Evolutionary conservation across 2,113 vertebrate species (phyloP).

Genomic region (Dermatemys mawii): DNA sequence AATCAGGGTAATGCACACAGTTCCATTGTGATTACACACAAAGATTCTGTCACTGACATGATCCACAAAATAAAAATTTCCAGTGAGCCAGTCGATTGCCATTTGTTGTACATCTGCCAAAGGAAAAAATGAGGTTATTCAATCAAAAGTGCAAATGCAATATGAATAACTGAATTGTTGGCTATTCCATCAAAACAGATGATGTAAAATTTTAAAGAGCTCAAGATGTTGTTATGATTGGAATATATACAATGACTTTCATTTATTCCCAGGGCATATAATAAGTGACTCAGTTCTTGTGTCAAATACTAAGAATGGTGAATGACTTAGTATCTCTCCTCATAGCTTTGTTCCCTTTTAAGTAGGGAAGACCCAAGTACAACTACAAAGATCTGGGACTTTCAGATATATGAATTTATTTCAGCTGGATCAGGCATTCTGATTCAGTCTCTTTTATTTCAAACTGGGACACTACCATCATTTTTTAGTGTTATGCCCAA

Average conservation of each 20-base stretch:
- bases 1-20: conserved; percentile 90
- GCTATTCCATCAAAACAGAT: not conserved
- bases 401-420: not conserved
- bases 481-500: not conserved
- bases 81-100: conserved; percentile 94
- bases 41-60: conserved; percentile 89
- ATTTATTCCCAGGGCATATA: not conserved
- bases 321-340: not conserved
- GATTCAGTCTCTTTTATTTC: not conserved
- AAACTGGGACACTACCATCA: not conserved
- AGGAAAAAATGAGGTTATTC: not conserved
- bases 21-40: conserved; percentile 85
- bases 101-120: conserved; percentile 92
- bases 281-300: not conserved
- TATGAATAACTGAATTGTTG: not conserved
- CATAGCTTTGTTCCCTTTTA: not conserved
- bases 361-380: not conserved
- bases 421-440: not conserved
- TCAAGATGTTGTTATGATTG: not conserved
- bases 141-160: not conserved
- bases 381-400: not conserved
- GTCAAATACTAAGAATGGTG: not conserved
- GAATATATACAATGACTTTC: not conserved
- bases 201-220: not conserved
- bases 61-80: conserved; percentile 96